phyloP scores from a whole-genome alignment of 2,113 vertebrate genomes.

The Telmatochromis sp. region DNA sequence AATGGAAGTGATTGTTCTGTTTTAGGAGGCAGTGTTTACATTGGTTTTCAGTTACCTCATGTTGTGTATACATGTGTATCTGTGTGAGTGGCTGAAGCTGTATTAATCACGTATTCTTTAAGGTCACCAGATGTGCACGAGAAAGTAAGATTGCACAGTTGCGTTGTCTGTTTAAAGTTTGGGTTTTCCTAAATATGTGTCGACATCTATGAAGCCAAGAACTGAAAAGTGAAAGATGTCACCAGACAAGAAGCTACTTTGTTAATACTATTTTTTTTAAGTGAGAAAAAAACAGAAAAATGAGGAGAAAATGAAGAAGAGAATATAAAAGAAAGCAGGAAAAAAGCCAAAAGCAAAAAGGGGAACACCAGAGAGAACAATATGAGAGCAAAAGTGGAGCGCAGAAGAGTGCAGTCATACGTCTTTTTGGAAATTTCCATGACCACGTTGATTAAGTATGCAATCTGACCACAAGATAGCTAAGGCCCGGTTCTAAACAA shows the following conservation, averaged over 20 bases:
- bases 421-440: constrained; percentile 72
- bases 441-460: constrained; percentile 70
- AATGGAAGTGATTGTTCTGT: constrained; percentile 13
- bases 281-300: not conserved
- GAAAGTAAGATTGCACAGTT: not conserved
- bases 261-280: not conserved
- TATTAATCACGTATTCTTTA: not conserved
- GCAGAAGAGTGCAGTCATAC: constrained; percentile 31
- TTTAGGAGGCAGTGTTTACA: constrained; percentile 12
- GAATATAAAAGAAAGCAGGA: not conserved
- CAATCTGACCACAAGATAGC: constrained; percentile 67
- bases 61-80: not conserved
- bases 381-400: constrained; percentile 15
- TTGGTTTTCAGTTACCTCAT: not conserved
- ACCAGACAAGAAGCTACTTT: not conserved
- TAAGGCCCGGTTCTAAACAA: constrained; percentile 64
- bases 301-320: not conserved
- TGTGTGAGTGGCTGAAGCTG: not conserved
- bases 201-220: not conserved
- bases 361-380: constrained; percentile 25
- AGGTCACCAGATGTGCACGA: not conserved
- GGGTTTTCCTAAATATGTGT: not conserved
- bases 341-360: not conserved
- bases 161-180: not conserved
- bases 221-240: not conserved